Percentiles rank a stretch among this genome's conserved stretches.
Conservation (phyloP, 1,140 invertebrate species). For the Euglossa dilemma region DNA sequence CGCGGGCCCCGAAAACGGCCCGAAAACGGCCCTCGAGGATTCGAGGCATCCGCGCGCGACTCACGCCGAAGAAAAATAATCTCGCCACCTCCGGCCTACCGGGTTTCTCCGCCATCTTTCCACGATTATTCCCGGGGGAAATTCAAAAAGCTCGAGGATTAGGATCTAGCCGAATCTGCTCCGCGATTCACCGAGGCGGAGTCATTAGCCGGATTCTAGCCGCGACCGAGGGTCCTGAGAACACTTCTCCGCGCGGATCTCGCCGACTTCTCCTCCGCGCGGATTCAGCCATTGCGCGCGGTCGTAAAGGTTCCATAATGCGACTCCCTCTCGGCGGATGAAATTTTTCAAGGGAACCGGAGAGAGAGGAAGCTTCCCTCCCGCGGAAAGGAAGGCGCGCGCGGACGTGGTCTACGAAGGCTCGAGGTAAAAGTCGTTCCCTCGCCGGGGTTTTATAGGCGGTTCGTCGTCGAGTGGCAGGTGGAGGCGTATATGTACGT, state of each 20-base stretch:
- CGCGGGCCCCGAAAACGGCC: constrained; percentile 39
- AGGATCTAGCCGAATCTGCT: no score
- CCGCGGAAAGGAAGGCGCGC: background rate
- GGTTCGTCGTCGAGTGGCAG: constrained; percentile 71
- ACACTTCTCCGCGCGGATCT: background rate
- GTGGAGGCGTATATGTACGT: constrained; percentile 73
- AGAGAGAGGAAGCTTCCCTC: background rate
- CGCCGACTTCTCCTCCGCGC: background rate
- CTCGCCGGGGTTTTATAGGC: constrained; percentile 70
- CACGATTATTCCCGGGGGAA: no score
- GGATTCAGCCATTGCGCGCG: constrained; percentile 21
- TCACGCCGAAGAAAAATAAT: constrained; percentile 57
- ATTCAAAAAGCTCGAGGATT: no score
- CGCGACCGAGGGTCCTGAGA: background rate
- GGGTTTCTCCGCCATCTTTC: background rate
- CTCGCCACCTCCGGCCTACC: constrained; percentile 18
- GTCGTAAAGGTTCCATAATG: constrained; percentile 11
- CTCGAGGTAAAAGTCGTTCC: constrained; percentile 70
- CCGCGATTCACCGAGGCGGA: no score
- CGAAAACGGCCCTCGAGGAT: constrained; percentile 25
- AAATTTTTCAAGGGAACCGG: background rate
- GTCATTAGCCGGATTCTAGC: no score
- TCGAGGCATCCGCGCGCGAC: constrained; percentile 44
- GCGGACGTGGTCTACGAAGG: constrained; percentile 67
- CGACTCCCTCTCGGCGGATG: background rate